A percentile compares a stretch with the other conserved stretches of the same genome.
phyloP scores from a whole-genome alignment of 2,888 invertebrate genomes.

The Julus scanicus region DNA sequence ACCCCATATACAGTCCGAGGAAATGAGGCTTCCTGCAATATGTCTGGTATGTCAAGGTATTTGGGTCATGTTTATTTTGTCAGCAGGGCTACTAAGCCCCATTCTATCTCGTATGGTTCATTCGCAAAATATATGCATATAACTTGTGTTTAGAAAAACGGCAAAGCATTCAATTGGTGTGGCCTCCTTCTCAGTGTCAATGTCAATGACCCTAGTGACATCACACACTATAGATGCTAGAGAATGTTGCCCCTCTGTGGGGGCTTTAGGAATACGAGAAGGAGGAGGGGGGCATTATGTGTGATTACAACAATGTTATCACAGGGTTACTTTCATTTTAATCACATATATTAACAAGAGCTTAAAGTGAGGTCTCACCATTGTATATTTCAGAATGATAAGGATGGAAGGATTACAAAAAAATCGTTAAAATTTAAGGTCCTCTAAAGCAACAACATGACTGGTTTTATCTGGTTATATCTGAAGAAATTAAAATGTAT shows the following conservation, averaged over 20 bases:
- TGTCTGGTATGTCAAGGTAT: slow-evolving; percentile 45
- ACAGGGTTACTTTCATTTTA: neutral
- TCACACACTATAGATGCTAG: neutral
- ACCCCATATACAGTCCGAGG: neutral
- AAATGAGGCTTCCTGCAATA: slow-evolving; percentile 26
- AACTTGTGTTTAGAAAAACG: neutral
- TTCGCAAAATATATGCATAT: neutral
- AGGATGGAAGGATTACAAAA: too few relatives aligned
- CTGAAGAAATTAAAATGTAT: too few relatives aligned
- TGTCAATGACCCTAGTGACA: slow-evolving; percentile 49
- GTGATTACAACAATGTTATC: neutral
- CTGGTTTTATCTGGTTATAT: too few relatives aligned
- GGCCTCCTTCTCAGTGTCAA: slow-evolving; percentile 55
- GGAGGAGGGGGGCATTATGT: neutral
- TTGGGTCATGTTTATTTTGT: slow-evolving; percentile 49
- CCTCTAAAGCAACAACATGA: too few relatives aligned
- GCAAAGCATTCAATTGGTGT: slow-evolving; percentile 44
- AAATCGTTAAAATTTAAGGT: too few relatives aligned
- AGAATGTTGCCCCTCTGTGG: neutral
- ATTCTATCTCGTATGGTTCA: slow-evolving; percentile 51
- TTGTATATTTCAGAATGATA: neutral
- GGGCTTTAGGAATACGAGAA: neutral
- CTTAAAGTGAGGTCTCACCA: neutral
- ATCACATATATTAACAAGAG: neutral
- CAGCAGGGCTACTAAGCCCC: slow-evolving; percentile 30